A percentile compares a stretch with the other conserved stretches of the same genome.
phyloP scores from a whole-genome alignment of 1,140 invertebrate species.

The Drosophila neocordata region DNA sequence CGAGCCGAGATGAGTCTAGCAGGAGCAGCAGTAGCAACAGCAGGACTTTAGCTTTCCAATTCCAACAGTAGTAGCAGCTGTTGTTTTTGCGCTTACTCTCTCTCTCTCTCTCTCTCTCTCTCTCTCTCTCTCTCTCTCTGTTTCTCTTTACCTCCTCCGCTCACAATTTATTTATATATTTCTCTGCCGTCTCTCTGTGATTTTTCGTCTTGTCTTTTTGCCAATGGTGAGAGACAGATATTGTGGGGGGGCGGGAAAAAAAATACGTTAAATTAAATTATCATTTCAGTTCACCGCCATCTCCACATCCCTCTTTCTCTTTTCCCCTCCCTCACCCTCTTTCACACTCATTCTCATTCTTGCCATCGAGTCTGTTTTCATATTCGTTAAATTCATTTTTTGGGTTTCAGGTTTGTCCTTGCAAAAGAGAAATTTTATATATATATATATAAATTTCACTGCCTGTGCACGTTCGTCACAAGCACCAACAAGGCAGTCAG shows the following conservation, averaged over 20 bases:
- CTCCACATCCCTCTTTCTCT: slow-evolving; percentile 9
- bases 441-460: slow-evolving; percentile 51
- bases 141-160: too few relatives aligned
- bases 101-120: neutral
- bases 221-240: neutral
- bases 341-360: neutral
- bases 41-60: slow-evolving; percentile 41
- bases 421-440: slow-evolving; percentile 36
- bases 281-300: slow-evolving; percentile 61
- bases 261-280: slow-evolving; percentile 82
- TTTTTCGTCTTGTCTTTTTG: slow-evolving; percentile 65
- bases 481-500: slow-evolving; percentile 27
- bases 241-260: slow-evolving; percentile 23
- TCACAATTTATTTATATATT: too few relatives aligned
- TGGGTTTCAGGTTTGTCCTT: slow-evolving; percentile 62
- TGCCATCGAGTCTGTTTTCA: slow-evolving; percentile 45
- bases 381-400: slow-evolving; percentile 75
- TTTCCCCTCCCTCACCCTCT: neutral
- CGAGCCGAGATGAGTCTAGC: slow-evolving; percentile 43
- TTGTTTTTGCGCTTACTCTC: slow-evolving; percentile 43
- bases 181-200: slow-evolving; percentile 46
- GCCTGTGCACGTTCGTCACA: slow-evolving; percentile 68
- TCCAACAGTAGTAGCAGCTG: slow-evolving; percentile 29
- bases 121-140: too few relatives aligned
- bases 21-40: slow-evolving; percentile 32